Percentiles rank a stretch among this genome's conserved stretches.
phyloP scores from a whole-genome alignment of 2,113 vertebrate species.

The Dicrurus megarhynchus region DNA sequence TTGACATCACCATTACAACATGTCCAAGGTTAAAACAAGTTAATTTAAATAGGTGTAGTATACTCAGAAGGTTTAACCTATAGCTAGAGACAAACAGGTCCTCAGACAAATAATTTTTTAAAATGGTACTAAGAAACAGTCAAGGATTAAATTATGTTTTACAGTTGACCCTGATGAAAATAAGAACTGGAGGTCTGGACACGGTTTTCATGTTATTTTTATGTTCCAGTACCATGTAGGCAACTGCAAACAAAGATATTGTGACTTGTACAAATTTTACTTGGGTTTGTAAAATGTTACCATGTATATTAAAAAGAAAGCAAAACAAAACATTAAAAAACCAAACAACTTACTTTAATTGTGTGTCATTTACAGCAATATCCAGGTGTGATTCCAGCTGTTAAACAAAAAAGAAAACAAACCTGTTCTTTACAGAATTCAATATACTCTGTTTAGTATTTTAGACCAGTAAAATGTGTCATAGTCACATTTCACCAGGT shows the following conservation, averaged over 20 bases:
- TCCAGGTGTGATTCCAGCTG: conserved; percentile 79
- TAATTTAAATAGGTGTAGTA: not conserved
- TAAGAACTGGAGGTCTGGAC: not conserved
- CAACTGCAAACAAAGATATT: not conserved
- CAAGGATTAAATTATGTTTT: not conserved
- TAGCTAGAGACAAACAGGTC: not conserved
- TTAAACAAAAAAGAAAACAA: not conserved
- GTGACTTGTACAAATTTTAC: not conserved
- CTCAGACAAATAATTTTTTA: not conserved
- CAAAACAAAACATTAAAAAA: not conserved
- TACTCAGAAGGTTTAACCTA: not conserved
- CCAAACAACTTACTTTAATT: conserved; percentile 64
- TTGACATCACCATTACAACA: not conserved
- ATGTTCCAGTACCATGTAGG: not conserved
- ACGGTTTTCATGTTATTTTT: not conserved
- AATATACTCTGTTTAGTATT: not conserved
- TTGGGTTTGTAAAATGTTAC: not conserved
- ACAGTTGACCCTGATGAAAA: not conserved
- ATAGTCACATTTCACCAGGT: not conserved
- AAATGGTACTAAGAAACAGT: not conserved
- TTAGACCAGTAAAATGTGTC: not conserved
- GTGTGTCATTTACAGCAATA: conserved; percentile 62
- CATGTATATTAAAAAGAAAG: not conserved
- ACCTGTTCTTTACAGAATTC: not conserved
- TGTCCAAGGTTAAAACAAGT: not conserved